Base-by-base conservation (phyloP, 1,140 invertebrate species). In the Heliothis subflexa region DNA sequence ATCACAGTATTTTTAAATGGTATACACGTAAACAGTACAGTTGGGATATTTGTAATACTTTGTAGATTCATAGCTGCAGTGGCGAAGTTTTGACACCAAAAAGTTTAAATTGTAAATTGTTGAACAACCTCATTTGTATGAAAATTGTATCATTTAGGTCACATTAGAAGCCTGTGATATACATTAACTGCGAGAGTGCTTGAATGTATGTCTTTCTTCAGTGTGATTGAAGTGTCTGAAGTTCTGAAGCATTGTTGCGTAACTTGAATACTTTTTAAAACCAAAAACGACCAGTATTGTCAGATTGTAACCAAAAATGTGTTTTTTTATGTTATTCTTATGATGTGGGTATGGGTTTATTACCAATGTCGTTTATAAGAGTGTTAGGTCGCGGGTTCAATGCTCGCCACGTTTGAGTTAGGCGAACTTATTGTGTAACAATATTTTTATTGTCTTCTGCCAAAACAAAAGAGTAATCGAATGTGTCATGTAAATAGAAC, bases 401-500 rank as follows among this genome's bases (percentile, higher is more conserved):
- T 16, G 28, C 21, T 40, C 81, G 82, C 81, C 83, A 78, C 84
- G 87, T 90, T 90, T 87, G 84, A 87, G 86, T 91, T 89, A 88
- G 86, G 87, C 83, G 86, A 82, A 88, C 83, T 79, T 89, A 86
- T 88, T 92, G 87, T 92, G 87, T 93, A 93, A 94, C 88, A 87
- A 91, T 93, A 92, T 90, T 91, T 84, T 84, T 91, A 91, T 90
- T 93, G 90, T 93, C 88, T 93, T 94, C 92, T 93, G 92, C 93
- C 91, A 93, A 94, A 94, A 93, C 91, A 93, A 93, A 91, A 93
- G 91, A 88, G 85, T 89, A 89, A 89, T 88, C 88, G 82, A 93
- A 89, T 93, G 93, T 94, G 93, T 94, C 93, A 93, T 94, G 93
- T 94, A 94, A 93, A 94, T 94, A 94, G 88, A 94, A 93, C 92